Evolutionary conservation across 2,888 invertebrate genomes (phyloP).

Genomic region (Megaustenia siamemsis): DNA sequence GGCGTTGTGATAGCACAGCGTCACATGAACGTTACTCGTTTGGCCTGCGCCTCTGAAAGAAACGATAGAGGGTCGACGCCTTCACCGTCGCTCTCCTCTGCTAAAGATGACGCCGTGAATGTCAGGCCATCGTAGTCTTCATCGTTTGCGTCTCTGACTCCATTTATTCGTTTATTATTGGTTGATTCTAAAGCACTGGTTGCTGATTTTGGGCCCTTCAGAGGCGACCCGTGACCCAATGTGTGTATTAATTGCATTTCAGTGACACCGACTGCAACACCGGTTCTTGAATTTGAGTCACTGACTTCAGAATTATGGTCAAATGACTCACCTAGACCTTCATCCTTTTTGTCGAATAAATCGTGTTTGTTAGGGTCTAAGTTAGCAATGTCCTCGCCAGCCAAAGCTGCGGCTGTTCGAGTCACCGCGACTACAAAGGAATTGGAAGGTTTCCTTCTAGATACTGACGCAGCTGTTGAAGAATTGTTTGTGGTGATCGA

Average conservation of each 20-base stretch:
- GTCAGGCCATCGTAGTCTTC: slow-evolving; percentile 48
- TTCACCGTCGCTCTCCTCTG: slow-evolving; percentile 14
- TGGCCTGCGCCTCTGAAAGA: slow-evolving; percentile 47
- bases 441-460: not conserved
- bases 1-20: too few relatives aligned
- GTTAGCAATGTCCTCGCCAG: not conserved
- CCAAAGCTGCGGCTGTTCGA: not conserved
- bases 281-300: slow-evolving; percentile 55
- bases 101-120: not conserved
- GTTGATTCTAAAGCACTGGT: slow-evolving; percentile 24
- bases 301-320: slow-evolving; percentile 63
- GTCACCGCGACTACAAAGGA: not conserved
- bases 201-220: slow-evolving; percentile 1
- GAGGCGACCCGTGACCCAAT: slow-evolving; percentile 21
- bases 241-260: slow-evolving; percentile 26
- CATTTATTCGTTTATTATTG: not conserved
- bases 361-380: slow-evolving; percentile 11
- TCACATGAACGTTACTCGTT: slow-evolving; percentile 60
- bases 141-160: slow-evolving; percentile 17
- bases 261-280: slow-evolving; percentile 9
- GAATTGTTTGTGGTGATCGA: not conserved
- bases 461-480: not conserved
- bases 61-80: slow-evolving; percentile 55
- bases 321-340: slow-evolving; percentile 65
- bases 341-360: slow-evolving; percentile 56